Conservation (phyloP, 1,140 invertebrate genomes). For the Megathymus violae region DNA sequence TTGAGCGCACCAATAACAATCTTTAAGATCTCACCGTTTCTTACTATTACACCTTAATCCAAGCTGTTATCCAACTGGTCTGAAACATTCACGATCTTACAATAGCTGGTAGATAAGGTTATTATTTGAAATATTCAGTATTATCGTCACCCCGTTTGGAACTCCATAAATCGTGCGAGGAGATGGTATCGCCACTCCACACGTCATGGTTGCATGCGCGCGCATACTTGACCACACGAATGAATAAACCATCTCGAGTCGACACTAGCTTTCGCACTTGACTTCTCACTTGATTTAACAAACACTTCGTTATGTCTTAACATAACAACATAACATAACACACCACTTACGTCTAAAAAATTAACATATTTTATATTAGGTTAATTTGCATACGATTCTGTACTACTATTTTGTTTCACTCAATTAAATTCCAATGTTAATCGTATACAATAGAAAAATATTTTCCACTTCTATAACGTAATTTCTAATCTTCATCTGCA, state of each 20-base stretch:
- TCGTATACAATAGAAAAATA: too few relatives aligned
- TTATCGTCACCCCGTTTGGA: slow-evolving; percentile 35
- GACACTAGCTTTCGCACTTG: slow-evolving; percentile 21
- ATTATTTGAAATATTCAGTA: slow-evolving; percentile 55
- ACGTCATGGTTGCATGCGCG: slow-evolving; percentile 42
- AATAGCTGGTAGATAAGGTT: slow-evolving; percentile 40
- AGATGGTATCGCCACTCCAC: slow-evolving; percentile 46
- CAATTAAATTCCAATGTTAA: too few relatives aligned
- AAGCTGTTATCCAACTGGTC: slow-evolving; percentile 19
- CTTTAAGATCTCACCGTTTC: too few relatives aligned
- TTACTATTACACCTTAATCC: background rate
- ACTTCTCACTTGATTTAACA: slow-evolving; percentile 14
- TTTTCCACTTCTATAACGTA: too few relatives aligned
- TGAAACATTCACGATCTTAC: slow-evolving; percentile 24
- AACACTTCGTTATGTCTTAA: too few relatives aligned
- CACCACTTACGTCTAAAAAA: too few relatives aligned
- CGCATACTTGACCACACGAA: slow-evolving; percentile 38
- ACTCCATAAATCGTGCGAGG: slow-evolving; percentile 51
- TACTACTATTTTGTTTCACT: too few relatives aligned
- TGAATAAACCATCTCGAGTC: slow-evolving; percentile 38
- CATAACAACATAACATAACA: too few relatives aligned
- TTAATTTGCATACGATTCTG: too few relatives aligned
- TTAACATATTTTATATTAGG: too few relatives aligned
- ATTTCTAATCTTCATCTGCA: too few relatives aligned
- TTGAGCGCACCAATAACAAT: too few relatives aligned